Evolutionary conservation across 2,797 vertebrate species (phyloP).

Genomic region (Psittacula derbiana): DNA sequence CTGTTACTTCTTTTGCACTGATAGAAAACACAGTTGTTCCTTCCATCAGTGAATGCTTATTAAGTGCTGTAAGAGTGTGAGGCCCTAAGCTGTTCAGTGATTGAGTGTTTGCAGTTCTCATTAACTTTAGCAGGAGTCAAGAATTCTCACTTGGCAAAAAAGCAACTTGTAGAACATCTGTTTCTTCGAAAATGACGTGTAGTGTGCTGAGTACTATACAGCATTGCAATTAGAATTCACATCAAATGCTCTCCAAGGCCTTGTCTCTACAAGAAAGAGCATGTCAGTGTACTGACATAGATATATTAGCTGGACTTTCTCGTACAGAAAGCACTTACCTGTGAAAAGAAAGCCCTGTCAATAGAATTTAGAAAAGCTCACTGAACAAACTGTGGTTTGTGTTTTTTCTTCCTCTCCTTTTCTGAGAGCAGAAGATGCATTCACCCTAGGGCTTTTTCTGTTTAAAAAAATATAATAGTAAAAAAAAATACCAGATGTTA

Average conservation of each 20-base stretch:
- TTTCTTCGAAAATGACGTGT: background rate
- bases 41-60: background rate
- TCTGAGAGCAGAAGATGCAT: background rate
- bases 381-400: background rate
- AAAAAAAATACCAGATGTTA: background rate
- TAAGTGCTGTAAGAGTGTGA: background rate
- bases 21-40: background rate
- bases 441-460: background rate
- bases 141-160: constrained; percentile 1
- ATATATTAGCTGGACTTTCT: background rate
- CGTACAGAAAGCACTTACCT: background rate
- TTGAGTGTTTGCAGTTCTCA: background rate
- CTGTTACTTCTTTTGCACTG: background rate
- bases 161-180: background rate
- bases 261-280: background rate
- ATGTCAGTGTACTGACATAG: background rate
- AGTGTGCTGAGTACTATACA: background rate
- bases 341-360: background rate
- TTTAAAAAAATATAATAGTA: background rate
- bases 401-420: fast-evolving
- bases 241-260: background rate
- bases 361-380: background rate
- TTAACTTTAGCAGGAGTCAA: background rate
- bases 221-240: background rate
- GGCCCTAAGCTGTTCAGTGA: background rate